Percentiles rank a stretch among this genome's conserved stretches.
Conservation (phyloP, 1,140 invertebrate genomes). For the Tetramorium alpestre region DNA sequence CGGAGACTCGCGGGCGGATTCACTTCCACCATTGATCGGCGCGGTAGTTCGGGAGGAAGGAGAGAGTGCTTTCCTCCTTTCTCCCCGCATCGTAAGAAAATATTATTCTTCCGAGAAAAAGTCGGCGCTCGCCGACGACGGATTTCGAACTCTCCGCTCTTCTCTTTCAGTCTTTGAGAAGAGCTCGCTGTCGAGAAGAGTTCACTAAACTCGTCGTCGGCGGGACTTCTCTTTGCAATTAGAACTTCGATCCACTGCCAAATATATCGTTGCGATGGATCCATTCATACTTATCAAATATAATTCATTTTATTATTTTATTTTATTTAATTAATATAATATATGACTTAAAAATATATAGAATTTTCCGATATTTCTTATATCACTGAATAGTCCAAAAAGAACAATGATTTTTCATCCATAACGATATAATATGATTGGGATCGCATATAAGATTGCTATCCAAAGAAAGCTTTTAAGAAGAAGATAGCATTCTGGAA, state of each 20-base stretch:
- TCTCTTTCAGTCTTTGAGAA: constrained; percentile 25
- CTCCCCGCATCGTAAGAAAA: constrained; percentile 71
- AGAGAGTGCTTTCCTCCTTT: constrained; percentile 65
- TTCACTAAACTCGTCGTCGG: constrained; percentile 46
- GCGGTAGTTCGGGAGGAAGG: constrained; percentile 54
- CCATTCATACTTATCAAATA: not conserved
- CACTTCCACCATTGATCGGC: constrained; percentile 63
- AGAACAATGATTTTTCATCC: not conserved
- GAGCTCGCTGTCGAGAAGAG: constrained; percentile 3
- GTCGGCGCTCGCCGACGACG: constrained; percentile 38
- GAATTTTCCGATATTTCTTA: not conserved
- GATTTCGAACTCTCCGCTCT: constrained; percentile 44
- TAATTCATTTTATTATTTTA: constrained; percentile 7
- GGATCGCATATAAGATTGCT: not conserved
- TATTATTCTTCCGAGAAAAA: constrained; percentile 76
- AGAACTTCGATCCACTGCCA: not conserved
- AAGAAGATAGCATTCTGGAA: constrained; percentile 6
- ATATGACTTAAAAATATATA: not conserved
- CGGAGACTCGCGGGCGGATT: constrained; percentile 67
- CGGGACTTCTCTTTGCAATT: constrained; percentile 34
- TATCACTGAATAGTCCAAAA: not conserved
- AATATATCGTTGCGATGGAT: not conserved
- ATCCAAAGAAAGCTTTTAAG: not conserved
- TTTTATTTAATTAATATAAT: not conserved
- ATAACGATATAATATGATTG: not conserved